Evolutionary conservation across 1,140 invertebrate species (phyloP), one percentile per base, ranked within the genome.

Genomic region (Hyphantria cunea): DNA sequence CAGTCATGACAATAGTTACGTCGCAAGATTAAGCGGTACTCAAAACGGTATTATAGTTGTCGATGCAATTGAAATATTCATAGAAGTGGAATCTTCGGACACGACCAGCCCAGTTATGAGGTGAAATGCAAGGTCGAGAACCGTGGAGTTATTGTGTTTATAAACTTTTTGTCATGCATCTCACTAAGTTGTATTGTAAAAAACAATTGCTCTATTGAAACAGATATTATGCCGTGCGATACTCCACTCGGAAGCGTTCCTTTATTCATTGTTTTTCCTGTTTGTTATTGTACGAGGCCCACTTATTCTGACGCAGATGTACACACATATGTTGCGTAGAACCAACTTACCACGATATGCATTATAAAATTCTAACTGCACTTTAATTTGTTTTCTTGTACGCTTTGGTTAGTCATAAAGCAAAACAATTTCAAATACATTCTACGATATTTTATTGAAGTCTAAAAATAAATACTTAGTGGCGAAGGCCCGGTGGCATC

Each of bases 151-250:
- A 79, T 78, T 80, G 76, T 81, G 68, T 74, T 74, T 66, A 62
- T 73, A 71, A 83, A 73, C 55, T 83, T 79, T 76, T 85, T 83
- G 75, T 81, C 74, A 78, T 74, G 76, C 82, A 75, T 80, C 74
- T 80, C 72, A 73, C 75, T 59, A 65, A 63, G 42, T 70, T 70
- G 70, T 77, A 82, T 78, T 81, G 76, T 84, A 76, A 48, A 17
- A 47, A 64, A 39, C 61, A 73, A 70, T 72, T 82, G 70, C 72
- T 83, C 74, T 53, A 84, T 78, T 78, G 74, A 84, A 65, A 80
- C 68, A 76, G 71, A 79, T 78, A 34, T 50, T 50, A 72, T 78
- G 70, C 68, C 76, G 78, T 83, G 78, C 76, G 76, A 82, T 81
- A 78, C 69, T 74, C 50, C 62, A 75, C 39, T 77, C 70, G 72